Evolutionary conservation across 2,113 vertebrate genomes (phyloP), one percentile per base, ranked within the genome.

Genomic region (Pogonocichla stellata): DNA sequence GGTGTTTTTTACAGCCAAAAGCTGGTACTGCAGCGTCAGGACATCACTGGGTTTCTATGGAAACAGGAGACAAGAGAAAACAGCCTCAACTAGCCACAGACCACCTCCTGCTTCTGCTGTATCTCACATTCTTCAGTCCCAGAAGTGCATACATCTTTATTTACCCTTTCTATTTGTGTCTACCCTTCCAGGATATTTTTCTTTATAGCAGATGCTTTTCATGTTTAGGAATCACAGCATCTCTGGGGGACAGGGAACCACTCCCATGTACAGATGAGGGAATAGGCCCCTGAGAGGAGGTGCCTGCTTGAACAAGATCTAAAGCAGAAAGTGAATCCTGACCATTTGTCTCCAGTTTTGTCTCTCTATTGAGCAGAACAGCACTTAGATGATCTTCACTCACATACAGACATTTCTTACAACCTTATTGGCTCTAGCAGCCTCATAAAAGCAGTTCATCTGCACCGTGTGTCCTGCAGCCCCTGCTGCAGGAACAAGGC

Each of bases 241-340:
- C 16, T 50, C 48, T 2, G 2, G 25, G 19, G 19, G 22, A 56
- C 9, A 29, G 23, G 43, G 23, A 71, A 79, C 66, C 15, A 38
- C 17, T 38, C 53, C 42, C 24, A 4, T 0, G 0, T 60, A 25
- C n/a, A 72, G 26, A 40, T 26, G 28, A 64, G 12, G 62, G 26
- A 80, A 58, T 0, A 79, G 43, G n/a, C 18, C 5, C 74, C n/a
- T 2, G 5, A 80, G 34, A 74, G 25, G 28, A 74, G 14, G 53
- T 25, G 25, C 34, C 31, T 71, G 12, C 61, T 56, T 42, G 69
- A 69, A 56, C 18, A 47, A 71, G 33, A 33, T n/a, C 45, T 62
- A 38, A 90, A 57, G 28, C 22, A 85, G 60, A 65, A 84, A 53
- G 36, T 12, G 12, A 92, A 45, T 34, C 29, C 38, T 34, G 40